Conservation (phyloP, 1,140 invertebrate species). For the Calosoma granatense region DNA sequence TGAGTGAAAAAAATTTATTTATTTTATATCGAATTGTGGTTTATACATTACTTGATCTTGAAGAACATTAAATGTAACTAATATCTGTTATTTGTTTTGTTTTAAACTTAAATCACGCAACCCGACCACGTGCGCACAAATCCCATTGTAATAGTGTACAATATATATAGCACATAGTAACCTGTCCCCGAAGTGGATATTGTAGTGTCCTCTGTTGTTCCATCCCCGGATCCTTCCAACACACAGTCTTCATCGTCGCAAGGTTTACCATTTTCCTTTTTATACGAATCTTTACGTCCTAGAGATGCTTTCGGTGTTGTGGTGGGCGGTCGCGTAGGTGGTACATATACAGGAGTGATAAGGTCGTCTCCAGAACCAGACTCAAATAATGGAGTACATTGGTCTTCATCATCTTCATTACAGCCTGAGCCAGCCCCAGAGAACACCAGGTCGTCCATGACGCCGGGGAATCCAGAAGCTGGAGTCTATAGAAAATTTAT, state of each 20-base stretch:
- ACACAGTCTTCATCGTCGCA: constrained; percentile 75
- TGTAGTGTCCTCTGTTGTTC: constrained; percentile 50
- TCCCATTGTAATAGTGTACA: no score
- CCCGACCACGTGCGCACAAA: no score
- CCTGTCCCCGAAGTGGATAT: constrained; percentile 45
- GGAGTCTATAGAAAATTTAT: constrained; percentile 58
- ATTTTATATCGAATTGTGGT: no score
- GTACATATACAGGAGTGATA: constrained; percentile 84
- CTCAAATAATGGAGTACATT: constrained; percentile 74
- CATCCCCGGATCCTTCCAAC: constrained; percentile 59
- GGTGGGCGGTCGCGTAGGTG: constrained; percentile 63
- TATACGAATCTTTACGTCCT: constrained; percentile 19
- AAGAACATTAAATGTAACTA: no score
- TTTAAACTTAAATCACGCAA: no score
- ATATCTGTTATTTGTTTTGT: no score
- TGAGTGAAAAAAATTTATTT: no score
- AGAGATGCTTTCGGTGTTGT: constrained; percentile 37
- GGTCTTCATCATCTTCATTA: constrained; percentile 72
- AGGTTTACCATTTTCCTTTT: constrained; percentile 39
- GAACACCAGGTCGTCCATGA: constrained; percentile 76
- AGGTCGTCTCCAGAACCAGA: constrained; percentile 74
- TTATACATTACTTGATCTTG: no score
- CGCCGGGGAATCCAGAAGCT: constrained; percentile 64
- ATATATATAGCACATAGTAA: no score
- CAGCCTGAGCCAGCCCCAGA: constrained; percentile 83